A percentile compares a stretch with the other conserved stretches of the same genome.
phyloP scores from a whole-genome alignment of 2,797 vertebrate genomes.

The Falco columbarius region DNA sequence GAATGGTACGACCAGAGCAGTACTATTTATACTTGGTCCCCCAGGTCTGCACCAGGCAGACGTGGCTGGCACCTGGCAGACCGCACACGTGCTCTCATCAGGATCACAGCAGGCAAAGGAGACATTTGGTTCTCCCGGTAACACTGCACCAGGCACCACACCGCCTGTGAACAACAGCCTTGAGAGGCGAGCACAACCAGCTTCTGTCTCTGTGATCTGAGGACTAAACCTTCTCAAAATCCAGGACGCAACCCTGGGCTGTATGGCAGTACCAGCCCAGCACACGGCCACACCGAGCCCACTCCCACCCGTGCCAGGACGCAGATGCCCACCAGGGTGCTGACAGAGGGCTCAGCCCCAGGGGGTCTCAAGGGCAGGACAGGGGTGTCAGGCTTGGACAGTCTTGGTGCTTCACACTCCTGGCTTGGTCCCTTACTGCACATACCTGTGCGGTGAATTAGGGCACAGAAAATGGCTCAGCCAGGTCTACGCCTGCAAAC shows the following conservation, averaged over 20 bases:
- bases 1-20: fast-evolving
- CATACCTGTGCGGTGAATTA: background rate
- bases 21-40: background rate
- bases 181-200: background rate
- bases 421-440: fast-evolving
- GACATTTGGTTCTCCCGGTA: fast-evolving
- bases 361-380: background rate
- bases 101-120: background rate
- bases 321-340: background rate
- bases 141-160: background rate
- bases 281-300: background rate
- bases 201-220: fast-evolving
- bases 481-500: background rate
- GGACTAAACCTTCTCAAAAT: background rate
- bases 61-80: background rate
- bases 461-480: background rate
- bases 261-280: fast-evolving
- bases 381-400: fast-evolving
- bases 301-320: fast-evolving
- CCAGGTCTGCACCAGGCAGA: background rate
- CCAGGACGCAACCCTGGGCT: fast-evolving
- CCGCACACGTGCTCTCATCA: background rate
- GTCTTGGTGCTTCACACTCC: background rate
- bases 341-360: fast-evolving
- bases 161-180: background rate